A percentile compares a stretch with the other conserved stretches of the same genome.
phyloP scores from a whole-genome alignment of 2,113 vertebrate genomes.

The Cheirogaleus medius region DNA sequence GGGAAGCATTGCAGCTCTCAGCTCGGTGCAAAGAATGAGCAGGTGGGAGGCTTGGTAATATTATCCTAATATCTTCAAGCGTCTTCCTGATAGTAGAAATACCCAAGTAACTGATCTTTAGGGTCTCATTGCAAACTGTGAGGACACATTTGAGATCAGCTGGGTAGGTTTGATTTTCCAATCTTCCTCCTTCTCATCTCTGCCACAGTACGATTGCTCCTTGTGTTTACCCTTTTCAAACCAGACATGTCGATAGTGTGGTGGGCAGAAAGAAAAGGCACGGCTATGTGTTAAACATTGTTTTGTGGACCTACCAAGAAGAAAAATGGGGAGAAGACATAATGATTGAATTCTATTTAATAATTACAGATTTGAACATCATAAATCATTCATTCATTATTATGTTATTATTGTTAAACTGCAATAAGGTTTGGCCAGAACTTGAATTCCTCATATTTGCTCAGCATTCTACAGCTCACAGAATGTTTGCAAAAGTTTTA shows the following conservation, averaged over 20 bases:
- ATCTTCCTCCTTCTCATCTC: neutral
- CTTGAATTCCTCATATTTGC: neutral
- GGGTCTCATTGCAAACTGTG: neutral
- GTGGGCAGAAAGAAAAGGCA: neutral
- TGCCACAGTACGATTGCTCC: neutral
- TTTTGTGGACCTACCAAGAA: neutral
- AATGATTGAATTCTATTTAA: neutral
- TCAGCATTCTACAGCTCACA: neutral
- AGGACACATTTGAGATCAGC: neutral
- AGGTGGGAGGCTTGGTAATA: neutral
- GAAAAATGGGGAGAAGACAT: neutral
- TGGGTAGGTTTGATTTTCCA: neutral
- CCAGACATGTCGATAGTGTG: neutral
- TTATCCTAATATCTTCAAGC: neutral
- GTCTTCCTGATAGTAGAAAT: constrained; percentile 11
- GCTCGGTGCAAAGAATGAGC: neutral
- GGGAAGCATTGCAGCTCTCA: neutral
- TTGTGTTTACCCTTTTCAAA: neutral
- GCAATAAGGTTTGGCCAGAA: neutral
- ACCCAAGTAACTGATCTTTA: neutral
- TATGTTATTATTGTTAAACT: neutral
- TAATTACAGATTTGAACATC: neutral
- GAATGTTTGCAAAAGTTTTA: neutral
- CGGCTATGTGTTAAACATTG: neutral
- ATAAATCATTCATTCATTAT: neutral